Base-by-base conservation (phyloP, 2,888 invertebrate genomes). In the Chrysomela aeneicollis region DNA sequence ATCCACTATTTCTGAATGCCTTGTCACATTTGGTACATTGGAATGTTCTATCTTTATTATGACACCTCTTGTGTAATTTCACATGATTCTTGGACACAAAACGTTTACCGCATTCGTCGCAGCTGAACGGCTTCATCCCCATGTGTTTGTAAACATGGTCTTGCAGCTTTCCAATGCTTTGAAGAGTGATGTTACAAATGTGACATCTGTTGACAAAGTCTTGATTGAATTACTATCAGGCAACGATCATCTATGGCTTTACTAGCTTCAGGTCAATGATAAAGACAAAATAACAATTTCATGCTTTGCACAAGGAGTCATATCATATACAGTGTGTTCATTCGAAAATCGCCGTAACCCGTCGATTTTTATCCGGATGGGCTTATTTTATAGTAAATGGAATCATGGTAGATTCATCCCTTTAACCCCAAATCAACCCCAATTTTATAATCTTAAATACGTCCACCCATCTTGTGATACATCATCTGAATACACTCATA, bases 21-120 rank as follows among this genome's bases (percentile, higher is more conserved):
- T 78, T 74, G n/a, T 70, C 71, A 63, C 78, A 78, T 67, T 76
- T 74, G 10, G 72, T 63, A 62, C 78, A 78, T 57, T 74, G 71
- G 59, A 72, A 76, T 18, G 61, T 68, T 49, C 72, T 74, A 42
- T 74, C 76, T 17, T 69, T 71, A 17, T 68, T 73, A 55, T 78
- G 78, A 57, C 75, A 74, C 63, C 75, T 70, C 63, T 71, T 74
- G 60, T 78, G 78, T 22, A 77, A 66, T 61, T 75, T 77, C 19
- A 78, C 63, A 52, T 77, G 75, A 61, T 77, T 69, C 50, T 73
- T 71, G 2, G 76, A 76, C 8, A 72, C 64, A 63, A 78, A 78
- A 22, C 68, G 66, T 61, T 77, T 78, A 9, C 66, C 71, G 61
- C 78, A 78, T 54, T 73, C 67, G n/a, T 70, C 69, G 62, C 78